These are phyloP conservation scores for Donacobius atricapilla DNA, from an alignment of 2,113 vertebrate genomes.

Conservation along the genomic window DNA sequence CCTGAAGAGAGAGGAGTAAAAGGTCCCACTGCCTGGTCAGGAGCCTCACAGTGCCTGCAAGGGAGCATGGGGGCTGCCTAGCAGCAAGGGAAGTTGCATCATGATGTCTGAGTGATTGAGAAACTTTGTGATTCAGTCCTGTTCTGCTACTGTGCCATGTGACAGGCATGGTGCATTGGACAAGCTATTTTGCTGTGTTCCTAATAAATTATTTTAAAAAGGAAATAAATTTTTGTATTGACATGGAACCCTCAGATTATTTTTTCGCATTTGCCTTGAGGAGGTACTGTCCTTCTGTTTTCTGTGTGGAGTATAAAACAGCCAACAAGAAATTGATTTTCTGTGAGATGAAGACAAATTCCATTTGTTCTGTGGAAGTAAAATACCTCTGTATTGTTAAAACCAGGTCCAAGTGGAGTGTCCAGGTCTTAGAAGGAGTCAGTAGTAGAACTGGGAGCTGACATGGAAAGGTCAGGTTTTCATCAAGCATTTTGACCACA, in stretches of 20 bases:
- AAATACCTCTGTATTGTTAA: not conserved
- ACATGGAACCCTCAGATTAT: not conserved
- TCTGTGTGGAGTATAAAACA: not conserved
- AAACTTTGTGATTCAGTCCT: constrained; percentile 22
- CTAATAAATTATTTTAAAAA: not conserved
- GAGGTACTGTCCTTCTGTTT: not conserved
- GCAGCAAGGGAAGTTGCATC: constrained; percentile 20
- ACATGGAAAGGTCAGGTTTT: not conserved
- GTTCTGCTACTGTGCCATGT: not conserved
- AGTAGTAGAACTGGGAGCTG: not conserved
- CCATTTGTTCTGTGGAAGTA: not conserved
- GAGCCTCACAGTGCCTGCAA: not conserved
- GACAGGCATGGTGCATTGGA: not conserved
- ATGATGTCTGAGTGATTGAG: not conserved
- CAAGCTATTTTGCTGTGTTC: not conserved
- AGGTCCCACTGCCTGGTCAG: not conserved
- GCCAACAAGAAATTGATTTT: not conserved
- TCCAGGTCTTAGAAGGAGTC: not conserved
- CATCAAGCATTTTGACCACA: not conserved
- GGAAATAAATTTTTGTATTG: not conserved
- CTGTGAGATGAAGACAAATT: not conserved
- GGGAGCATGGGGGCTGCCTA: not conserved
- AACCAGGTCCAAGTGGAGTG: not conserved
- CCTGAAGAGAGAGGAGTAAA: not conserved
- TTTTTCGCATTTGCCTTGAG: not conserved